Evolutionary conservation across 2,888 invertebrate genomes (phyloP).

Genomic region (Tetheella fluctuosa): DNA sequence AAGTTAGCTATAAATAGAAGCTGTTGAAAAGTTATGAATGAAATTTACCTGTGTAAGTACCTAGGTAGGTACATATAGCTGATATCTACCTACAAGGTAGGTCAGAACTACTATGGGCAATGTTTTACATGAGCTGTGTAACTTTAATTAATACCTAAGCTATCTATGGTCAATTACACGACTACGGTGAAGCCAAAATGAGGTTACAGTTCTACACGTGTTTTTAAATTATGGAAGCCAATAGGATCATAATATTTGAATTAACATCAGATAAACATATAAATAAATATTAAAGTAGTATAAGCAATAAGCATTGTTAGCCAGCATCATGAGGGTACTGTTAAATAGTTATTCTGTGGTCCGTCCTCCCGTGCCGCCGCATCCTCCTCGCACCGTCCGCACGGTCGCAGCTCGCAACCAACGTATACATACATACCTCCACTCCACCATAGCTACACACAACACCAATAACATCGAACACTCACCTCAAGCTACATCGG

Average conservation of each 20-base stretch:
- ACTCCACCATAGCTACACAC: constrained; percentile 33
- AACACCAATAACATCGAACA: constrained; percentile 39
- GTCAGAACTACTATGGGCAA: background rate
- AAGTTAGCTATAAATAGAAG: background rate
- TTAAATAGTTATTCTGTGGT: constrained; percentile 31
- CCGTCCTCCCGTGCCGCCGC: constrained; percentile 25
- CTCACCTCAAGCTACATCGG: constrained; percentile 65
- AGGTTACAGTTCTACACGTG: background rate
- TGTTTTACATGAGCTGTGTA: background rate
- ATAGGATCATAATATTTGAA: no score
- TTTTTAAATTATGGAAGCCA: background rate
- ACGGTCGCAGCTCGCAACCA: constrained; percentile 24
- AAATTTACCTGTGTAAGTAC: background rate
- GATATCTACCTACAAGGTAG: background rate
- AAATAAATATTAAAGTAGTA: background rate
- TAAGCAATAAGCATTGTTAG: background rate
- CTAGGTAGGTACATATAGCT: background rate
- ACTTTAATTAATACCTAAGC: background rate
- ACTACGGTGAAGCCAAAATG: background rate
- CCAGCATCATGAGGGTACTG: constrained; percentile 15
- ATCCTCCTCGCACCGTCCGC: constrained; percentile 26
- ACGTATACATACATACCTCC: constrained; percentile 33
- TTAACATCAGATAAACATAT: no score
- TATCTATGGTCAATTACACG: background rate
- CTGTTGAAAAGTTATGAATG: constrained; percentile 6